Base-by-base conservation (phyloP, 2,888 invertebrate species). In the Polymixis lichenea region DNA sequence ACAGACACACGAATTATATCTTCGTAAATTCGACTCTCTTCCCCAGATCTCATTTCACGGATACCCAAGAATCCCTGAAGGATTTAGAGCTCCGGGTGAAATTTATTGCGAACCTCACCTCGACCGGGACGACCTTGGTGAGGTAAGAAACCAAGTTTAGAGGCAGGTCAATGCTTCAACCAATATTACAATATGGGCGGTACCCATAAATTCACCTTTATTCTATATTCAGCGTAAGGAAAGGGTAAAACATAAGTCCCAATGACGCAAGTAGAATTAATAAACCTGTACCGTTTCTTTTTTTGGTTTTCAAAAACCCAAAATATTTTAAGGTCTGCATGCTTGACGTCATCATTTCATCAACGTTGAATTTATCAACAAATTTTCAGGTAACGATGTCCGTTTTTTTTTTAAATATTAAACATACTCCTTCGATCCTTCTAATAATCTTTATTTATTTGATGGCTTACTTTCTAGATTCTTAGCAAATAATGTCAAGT, bases 21-120 rank as follows among this genome's bases (percentile, higher is more conserved):
- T 69, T 51, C 32, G 32, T 56, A 38, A 64, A 68, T n/a, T 19
- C 19, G 5, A 64, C 1, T 69, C 70, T 78, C 46, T 32, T n/a
- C 56, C 43, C 28, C 43, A 51, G 55, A 55, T 56, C 53, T 51
- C 49, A 68, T 71, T 82, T 75, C 53, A 64, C 55, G 65, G 32
- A 64, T 38, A 74, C 38, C 65, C 69, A 51, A 65, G 58, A 82
- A 69, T 60, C 71, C 66, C 64, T 65, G n/a, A 77, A 73, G 71
- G 68, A 68, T 81, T 81, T 61, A 61, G 58, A 72, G 58, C 58
- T 69, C 38, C 53, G 61, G 32, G 46, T 64, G 22, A 79, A 77
- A 86, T 84, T 77, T 81, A 84, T 78, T 80, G 38, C 73, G 43
- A 67, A n/a, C 46, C 15, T 55, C 60, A 69, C 85, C 84, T 81